These are phyloP conservation scores for Carcinoscorpius rotundicauda DNA, from an alignment of 1,140 invertebrate species.

Conservation along the genomic window DNA sequence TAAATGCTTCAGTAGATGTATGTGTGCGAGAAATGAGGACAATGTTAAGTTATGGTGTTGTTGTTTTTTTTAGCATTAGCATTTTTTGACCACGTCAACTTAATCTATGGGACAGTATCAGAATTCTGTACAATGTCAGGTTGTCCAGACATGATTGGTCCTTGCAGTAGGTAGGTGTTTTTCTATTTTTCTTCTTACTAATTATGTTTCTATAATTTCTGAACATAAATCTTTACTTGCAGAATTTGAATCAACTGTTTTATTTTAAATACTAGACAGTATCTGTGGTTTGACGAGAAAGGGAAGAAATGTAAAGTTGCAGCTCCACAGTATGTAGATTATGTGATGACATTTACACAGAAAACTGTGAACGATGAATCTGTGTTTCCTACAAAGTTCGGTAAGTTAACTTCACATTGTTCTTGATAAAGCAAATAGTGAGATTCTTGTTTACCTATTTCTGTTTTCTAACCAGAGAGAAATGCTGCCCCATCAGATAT, in stretches of 20 bases:
- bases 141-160: conserved; percentile 91
- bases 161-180: conserved; percentile 61
- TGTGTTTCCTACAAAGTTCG: conserved; percentile 97
- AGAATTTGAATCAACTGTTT: too few relatives aligned
- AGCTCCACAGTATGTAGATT: conserved; percentile 96
- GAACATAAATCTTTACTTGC: too few relatives aligned
- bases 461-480: too few relatives aligned
- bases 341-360: conserved; percentile 95
- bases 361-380: conserved; percentile 93
- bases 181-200: too few relatives aligned
- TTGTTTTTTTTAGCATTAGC: conserved; percentile 55
- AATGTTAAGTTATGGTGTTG: too few relatives aligned
- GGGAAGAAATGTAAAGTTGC: conserved; percentile 94
- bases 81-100: conserved; percentile 95
- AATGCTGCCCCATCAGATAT: too few relatives aligned
- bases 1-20: too few relatives aligned
- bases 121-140: conserved; percentile 91
- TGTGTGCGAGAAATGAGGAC: too few relatives aligned
- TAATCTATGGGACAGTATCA: conserved; percentile 92
- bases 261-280: conserved; percentile 50
- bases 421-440: too few relatives aligned
- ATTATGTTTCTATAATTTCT: too few relatives aligned
- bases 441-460: too few relatives aligned
- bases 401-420: conserved; percentile 41
- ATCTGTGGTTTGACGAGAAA: conserved; percentile 97